Evolutionary conservation across 2,113 vertebrate genomes (phyloP).

Genomic region (Ceyx margarethae): DNA sequence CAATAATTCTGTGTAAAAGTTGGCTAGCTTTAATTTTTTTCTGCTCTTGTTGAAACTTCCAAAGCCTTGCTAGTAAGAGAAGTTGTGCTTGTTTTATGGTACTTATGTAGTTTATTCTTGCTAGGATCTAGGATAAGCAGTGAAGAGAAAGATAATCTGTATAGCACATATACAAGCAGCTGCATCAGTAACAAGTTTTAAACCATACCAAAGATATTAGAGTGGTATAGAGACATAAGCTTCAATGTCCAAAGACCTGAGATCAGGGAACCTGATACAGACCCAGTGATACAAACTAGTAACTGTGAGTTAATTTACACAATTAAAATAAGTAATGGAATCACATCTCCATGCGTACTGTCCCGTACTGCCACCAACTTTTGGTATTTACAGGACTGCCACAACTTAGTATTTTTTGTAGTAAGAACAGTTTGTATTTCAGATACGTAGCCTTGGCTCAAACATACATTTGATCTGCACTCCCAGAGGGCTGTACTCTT

Average conservation of each 20-base stretch:
- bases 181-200: not conserved
- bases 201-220: not conserved
- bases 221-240: not conserved
- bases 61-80: not conserved
- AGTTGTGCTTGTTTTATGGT: not conserved
- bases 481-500: not conserved
- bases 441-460: not conserved
- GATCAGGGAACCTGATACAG: not conserved
- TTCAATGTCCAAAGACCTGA: not conserved
- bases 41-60: not conserved
- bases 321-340: too few species aligned
- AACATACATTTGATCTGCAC: not conserved
- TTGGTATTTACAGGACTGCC: not conserved
- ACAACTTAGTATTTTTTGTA: not conserved
- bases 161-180: not conserved
- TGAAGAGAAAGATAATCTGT: not conserved
- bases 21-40: not conserved
- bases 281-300: fast-evolving
- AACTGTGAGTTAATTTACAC: too few species aligned
- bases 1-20: not conserved
- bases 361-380: not conserved
- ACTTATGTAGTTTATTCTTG: not conserved
- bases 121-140: not conserved
- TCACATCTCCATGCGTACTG: too few species aligned
- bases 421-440: not conserved